Base-by-base conservation (phyloP, 2,797 vertebrate species). In the Malacoraja senta region DNA sequence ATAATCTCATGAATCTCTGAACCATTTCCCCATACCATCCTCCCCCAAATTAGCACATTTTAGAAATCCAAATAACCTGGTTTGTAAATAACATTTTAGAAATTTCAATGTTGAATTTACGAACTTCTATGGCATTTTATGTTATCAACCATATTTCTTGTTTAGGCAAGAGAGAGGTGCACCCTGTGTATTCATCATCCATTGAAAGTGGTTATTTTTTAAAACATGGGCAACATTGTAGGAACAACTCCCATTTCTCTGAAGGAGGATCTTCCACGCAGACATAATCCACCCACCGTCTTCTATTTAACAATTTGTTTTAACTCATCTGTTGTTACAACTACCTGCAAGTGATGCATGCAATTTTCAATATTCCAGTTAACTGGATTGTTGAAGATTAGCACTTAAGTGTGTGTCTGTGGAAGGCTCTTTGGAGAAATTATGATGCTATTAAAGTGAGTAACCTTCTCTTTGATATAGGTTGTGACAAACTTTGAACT, bases 221-320 rank as follows among this genome's bases (percentile, higher is more conserved):
- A 53, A 53, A 58, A 26, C 3, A n/a, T 58, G 53, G 26, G 58
- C 21, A 61, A 13, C 58, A 32, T 61, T n/a, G 58, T 7, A 63
- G 26, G 29, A 61, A 86, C 58, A 63, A 63, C 53, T 29, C 83
- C 83, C 83, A 86, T 26, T 86, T 86, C 81, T 84, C 81, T 83
- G 53, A 84, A 84, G 53, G 81, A 84, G 81, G 58, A 84, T 63
- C 81, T 84, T 84, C 53, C 53, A 84, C 81, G 61, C 81, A 84
- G 53, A n/a, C 81, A 61, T 84, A 61, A 84, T 58, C 81, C 53
- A 84, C 81, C 81, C 81, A 63, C 80, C 44, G 44, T 83, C 80
- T 53, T 84, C 81, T 84, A 53, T 84, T 58, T 61, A 84, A 84
- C 80, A 81, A 38, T 81, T 58, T 29, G 26, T 61, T 84, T 61